Evolutionary conservation across 2,113 vertebrate genomes (phyloP).

Genomic region (Gymnocephalus cernua): DNA sequence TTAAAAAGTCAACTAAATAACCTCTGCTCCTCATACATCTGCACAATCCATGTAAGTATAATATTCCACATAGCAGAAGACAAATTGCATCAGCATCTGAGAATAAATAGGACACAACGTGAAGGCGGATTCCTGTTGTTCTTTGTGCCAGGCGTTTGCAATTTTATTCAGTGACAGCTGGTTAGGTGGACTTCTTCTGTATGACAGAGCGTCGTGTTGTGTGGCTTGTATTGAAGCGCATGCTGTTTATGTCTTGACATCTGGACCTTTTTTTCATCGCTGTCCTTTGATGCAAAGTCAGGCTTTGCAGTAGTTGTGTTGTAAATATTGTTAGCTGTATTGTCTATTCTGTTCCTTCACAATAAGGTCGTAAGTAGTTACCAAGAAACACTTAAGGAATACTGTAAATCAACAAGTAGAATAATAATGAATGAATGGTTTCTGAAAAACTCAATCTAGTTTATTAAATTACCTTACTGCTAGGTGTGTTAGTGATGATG

Average conservation of each 20-base stretch:
- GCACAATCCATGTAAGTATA: constrained; percentile 4
- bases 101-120: constrained; percentile 14
- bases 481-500: neutral
- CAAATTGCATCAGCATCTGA: constrained; percentile 14
- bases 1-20: constrained; percentile 19
- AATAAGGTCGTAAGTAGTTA: neutral
- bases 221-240: constrained; percentile 3
- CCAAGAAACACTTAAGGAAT: neutral
- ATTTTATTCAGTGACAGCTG: constrained; percentile 39
- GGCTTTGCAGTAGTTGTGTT: neutral
- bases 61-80: constrained; percentile 11
- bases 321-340: constrained; percentile 1
- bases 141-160: constrained; percentile 33
- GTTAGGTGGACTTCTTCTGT: constrained; percentile 26
- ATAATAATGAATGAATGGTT: neutral
- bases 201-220: neutral
- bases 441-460: neutral
- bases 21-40: neutral
- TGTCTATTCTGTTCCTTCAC: neutral
- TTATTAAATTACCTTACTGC: neutral
- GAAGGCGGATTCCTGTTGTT: constrained; percentile 3
- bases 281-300: constrained; percentile 26
- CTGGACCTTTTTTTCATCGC: constrained; percentile 20
- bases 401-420: neutral
- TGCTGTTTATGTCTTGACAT: constrained; percentile 23